phyloP scores from a whole-genome alignment of 53 echinoderm and acorn worm genomes.

The Paelopatides confundens region DNA sequence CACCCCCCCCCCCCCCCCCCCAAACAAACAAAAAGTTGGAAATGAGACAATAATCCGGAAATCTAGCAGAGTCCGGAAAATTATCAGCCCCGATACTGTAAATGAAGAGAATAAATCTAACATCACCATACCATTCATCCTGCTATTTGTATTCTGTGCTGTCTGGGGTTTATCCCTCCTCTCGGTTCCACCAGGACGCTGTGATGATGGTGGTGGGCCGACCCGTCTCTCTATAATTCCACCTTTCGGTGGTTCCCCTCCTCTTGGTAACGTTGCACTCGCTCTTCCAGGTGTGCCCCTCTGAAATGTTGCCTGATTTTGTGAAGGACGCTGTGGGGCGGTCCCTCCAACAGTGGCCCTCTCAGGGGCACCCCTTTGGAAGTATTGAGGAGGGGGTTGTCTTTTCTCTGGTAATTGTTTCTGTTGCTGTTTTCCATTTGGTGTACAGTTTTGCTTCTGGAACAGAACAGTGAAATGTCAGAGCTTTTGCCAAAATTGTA shows the following conservation, averaged over 20 bases:
- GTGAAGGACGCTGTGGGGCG: conserved; percentile 49
- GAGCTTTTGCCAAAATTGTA: too few relatives aligned
- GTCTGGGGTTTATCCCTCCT: neutral
- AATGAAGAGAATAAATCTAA: too few relatives aligned
- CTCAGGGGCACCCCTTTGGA: conserved; percentile 70
- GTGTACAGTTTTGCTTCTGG: neutral
- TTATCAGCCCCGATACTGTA: too few relatives aligned
- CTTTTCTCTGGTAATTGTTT: neutral
- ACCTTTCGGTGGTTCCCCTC: neutral
- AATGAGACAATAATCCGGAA: too few relatives aligned
- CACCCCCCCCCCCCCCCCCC: too few relatives aligned
- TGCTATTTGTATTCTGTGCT: neutral
- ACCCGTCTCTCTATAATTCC: neutral
- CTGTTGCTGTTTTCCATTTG: neutral
- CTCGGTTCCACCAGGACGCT: neutral
- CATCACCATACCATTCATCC: conserved; percentile 6
- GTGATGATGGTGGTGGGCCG: neutral
- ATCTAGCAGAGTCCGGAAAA: too few relatives aligned
- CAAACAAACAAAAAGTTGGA: too few relatives aligned
- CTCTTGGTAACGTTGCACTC: conserved; percentile 61
- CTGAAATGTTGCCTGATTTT: conserved; percentile 84
- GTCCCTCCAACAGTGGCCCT: conserved; percentile 62
- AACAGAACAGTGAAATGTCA: neutral
- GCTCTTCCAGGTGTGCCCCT: conserved; percentile 77
- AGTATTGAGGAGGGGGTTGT: conserved; percentile 37